Evolutionary conservation across 2,113 vertebrate genomes (phyloP).

Genomic region (Mionectes macconnelli): DNA sequence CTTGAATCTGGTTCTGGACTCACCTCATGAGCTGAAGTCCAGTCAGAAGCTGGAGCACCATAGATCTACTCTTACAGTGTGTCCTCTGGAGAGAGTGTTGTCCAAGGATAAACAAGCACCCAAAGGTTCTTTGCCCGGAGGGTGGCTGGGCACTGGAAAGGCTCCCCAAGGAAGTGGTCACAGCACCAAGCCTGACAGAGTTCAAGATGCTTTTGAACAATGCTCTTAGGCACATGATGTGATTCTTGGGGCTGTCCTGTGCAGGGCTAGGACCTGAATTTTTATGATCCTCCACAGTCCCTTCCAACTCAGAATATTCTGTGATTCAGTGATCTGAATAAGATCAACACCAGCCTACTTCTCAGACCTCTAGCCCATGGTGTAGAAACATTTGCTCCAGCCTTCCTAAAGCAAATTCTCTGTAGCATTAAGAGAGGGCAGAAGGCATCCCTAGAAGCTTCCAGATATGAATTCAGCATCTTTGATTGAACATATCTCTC

Average conservation of each 20-base stretch:
- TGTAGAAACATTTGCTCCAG: neutral
- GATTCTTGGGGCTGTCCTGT: neutral
- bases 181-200: neutral
- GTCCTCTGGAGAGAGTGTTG: neutral
- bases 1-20: neutral
- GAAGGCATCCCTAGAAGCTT: neutral
- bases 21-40: neutral
- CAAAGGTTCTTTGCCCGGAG: neutral
- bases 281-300: neutral
- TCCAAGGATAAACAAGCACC: neutral
- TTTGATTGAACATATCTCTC: neutral
- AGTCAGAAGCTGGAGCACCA: neutral
- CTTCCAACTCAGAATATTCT: neutral
- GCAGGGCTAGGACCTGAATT: neutral
- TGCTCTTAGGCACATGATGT: fast-evolving
- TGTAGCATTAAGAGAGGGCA: neutral
- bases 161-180: neutral
- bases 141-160: fast-evolving
- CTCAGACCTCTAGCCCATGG: neutral
- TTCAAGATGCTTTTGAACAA: neutral
- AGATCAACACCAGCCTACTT: neutral
- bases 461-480: neutral
- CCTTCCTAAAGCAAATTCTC: neutral
- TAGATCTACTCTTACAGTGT: fast-evolving
- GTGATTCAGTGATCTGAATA: neutral